Evolutionary conservation across 2,797 vertebrate genomes (phyloP), one percentile per base, ranked within the genome.

Genomic region (Thunnus albacares): DNA sequence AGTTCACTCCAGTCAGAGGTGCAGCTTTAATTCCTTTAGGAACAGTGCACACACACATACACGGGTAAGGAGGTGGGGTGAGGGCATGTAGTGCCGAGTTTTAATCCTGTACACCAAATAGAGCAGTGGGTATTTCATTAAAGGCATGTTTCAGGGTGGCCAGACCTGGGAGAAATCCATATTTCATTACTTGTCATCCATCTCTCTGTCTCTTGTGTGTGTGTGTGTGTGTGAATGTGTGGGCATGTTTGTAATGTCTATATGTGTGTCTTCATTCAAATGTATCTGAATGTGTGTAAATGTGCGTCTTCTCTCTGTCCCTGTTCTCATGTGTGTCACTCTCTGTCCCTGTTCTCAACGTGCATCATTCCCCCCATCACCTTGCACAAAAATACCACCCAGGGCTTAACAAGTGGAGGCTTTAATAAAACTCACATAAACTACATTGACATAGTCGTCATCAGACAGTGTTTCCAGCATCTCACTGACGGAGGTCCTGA

Each of bases 391-490:
- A 60, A 74, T 43, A 63, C 66, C 30, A 58, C 60, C 20, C 38
- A 17, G 51, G 3, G n/a, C 8, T 61, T 61, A 20, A 68, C 63
- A 70, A 78, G 43, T 10, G 57, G 30, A 69, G 35, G 52, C 14
- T 41, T 60, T 75, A 38, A 61, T 26, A 41, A 78, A 55, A 99
- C 98, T 98, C 90, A 99, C 98, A 56, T 97, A 97, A 90, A 99
- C 98, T n/a, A 99, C 97, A 60, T 99, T 99, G 90, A 99, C 98
- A 57, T 98, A 99, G 89, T 99, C 98, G 5, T 99, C 98, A 1
- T 99, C 98, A 2, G 98, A 99, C 87, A 99, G 95, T 1, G 98
- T 99, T 89, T 99, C 98, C 81, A 99, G 91, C 98, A 99, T 99
- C 91, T 99, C 98, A 0, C 96, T 97, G 92, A 99, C 98, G 0